Evolutionary conservation across 64 coral and sea anemone species (phyloP), one percentile per base, ranked within the genome.

Genomic region (Hydrozoanthus tunicans): DNA sequence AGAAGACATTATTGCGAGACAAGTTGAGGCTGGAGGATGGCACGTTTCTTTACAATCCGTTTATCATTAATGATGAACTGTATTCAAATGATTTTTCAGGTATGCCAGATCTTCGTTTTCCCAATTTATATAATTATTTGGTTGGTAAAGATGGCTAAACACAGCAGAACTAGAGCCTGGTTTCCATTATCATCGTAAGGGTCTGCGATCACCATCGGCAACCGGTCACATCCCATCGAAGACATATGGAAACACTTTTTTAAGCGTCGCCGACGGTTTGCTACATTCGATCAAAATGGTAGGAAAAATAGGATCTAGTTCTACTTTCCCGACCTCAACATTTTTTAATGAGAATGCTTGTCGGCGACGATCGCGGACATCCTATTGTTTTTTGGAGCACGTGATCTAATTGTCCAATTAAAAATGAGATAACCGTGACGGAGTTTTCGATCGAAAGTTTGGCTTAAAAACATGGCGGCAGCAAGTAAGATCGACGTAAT

Each of bases 1-100:
- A 94, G 72, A 82, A 93, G 53, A 62, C 76, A 43, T 43, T 43
- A 43, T 43, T 43, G 32, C 32, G 32, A 43, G 32, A 43, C 32
- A 43, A 43, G 2, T 0, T 43, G 32, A 43, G 32, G 32, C 32
- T 43, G 0, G 32, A 43, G 32, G 32, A 43, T 43, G 0, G 32
- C 32, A 43, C 32, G 20, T 43, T 43, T 43, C 32, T 73, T 27
- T 24, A 7, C 15, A 25, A 3, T 73, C 32, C 32, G 32, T 43
- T 43, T 43, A 43, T 2, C 20, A 20, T 20, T 20, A 20, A 20
- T 20, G 20, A 20, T 43, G 32, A 0, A 43, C 32, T 43, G 32
- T 43, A 2, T 43, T 43, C 32, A 43, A 43, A 43, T 43, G 0
- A 43, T 43, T 43, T 43, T 43, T 43, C 32, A 43, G 32, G 32